Evolutionary conservation across 2,888 invertebrate genomes (phyloP), one percentile per base, ranked within the genome.

Genomic region (Aethes cnicana): DNA sequence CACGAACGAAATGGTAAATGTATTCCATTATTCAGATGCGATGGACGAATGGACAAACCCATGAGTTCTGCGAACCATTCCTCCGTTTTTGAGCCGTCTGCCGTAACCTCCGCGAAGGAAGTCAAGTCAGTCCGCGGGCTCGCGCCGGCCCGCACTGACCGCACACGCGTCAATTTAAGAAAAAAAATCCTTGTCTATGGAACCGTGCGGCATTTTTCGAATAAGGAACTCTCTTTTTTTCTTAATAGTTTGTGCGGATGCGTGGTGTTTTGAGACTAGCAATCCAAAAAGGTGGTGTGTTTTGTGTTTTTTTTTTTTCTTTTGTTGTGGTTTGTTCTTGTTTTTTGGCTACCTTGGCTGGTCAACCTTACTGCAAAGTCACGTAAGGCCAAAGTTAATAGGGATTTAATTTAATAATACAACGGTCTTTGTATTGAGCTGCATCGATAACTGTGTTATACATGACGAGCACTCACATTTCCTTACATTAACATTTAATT

Each of bases 101-200:
- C 37, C n/a, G 43, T 52, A 39, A 41, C 43, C 41, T 52, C 39
- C 17, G 26, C 46, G 41, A 54, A 47, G 54, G 54, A 58, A 58
- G 49, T 54, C 57, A 58, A 58, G 49, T 54, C 57, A 59, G 59
- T 59, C 44, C 42, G 47, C 55, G 54, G 53, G 52, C 52, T 42
- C 47, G 57, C 57, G 54, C 46, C 55, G 46, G 48, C 30, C 48
- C 47, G 59, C 30, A 49, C 59, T 42, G 50, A 53, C 59, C 57
- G 57, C 49, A n/a, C 16, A 44, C 44, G 35, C 23, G 41, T 11
- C 37, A 25, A 43, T 50, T 37, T 28, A 33, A 55, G 47, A 43
- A 36, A 14, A 42, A 35, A 25, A 37, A 11, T n/a, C n/a, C 17
- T 47, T 36, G 42, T 43, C 36, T 47, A 18, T 47, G 42, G 25